Conservation (phyloP, 2,797 vertebrate species). For the Euphonia xanthogaster region DNA sequence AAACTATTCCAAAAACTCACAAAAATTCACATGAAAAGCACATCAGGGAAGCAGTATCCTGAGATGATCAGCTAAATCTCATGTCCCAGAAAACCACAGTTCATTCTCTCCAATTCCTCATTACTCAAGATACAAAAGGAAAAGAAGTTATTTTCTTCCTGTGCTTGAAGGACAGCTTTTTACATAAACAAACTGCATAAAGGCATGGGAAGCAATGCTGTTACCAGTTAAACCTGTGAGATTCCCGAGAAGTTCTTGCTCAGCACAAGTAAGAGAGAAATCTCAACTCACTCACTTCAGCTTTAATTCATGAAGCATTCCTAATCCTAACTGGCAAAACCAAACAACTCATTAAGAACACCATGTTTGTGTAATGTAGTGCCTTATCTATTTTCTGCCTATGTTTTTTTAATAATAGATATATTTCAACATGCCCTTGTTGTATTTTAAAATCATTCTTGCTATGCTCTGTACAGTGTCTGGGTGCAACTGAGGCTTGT, state of each 20-base stretch:
- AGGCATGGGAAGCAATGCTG: not conserved
- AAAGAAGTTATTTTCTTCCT: not conserved
- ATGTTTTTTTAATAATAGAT: not conserved
- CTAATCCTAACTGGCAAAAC: not conserved
- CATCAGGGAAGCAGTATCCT: not conserved
- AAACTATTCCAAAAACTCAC: not conserved
- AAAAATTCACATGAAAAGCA: not conserved
- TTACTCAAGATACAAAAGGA: not conserved
- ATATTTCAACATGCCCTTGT: not conserved
- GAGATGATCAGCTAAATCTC: not conserved
- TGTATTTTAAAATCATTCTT: not conserved
- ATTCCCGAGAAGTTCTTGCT: not conserved
- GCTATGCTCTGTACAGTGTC: not conserved
- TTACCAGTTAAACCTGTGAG: not conserved
- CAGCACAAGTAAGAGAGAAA: not conserved
- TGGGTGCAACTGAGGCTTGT: not conserved
- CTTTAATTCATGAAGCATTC: not conserved
- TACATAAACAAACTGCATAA: slow-evolving; percentile 28
- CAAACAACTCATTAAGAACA: not conserved
- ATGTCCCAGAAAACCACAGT: not conserved
- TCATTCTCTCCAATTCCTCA: not conserved
- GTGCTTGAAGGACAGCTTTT: slow-evolving; percentile 15
- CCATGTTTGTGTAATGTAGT: not conserved
- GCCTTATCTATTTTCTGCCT: not conserved
- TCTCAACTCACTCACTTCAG: not conserved